Percentiles rank a stretch among this genome's conserved stretches.
Conservation (phyloP, 2,888 invertebrate genomes). For the Habrosyne pyritoides region DNA sequence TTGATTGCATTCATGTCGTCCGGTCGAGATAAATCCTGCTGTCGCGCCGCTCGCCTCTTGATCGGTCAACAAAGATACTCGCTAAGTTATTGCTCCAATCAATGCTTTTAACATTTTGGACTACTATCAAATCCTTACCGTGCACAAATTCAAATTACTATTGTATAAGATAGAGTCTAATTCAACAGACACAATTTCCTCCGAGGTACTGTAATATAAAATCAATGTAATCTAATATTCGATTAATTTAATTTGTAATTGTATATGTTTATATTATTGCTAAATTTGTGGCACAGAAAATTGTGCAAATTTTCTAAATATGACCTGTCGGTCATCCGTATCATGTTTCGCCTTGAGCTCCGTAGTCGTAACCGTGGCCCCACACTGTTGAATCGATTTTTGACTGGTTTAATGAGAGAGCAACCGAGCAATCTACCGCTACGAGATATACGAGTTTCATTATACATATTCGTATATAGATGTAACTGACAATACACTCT, state of each 20-base stretch:
- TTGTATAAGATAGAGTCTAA: no score
- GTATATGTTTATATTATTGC: background rate
- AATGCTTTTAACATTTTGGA: no score
- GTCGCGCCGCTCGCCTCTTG: background rate
- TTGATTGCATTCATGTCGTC: conserved; percentile 13
- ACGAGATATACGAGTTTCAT: conserved; percentile 7
- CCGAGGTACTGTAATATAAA: no score
- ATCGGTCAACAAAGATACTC: background rate
- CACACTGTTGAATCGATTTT: conserved; percentile 25
- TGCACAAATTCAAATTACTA: no score
- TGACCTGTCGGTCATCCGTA: background rate
- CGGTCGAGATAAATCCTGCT: background rate
- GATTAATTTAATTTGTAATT: background rate
- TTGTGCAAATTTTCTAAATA: conserved; percentile 3
- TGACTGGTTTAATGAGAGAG: conserved; percentile 24
- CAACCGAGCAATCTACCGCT: conserved; percentile 16
- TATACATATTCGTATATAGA: conserved; percentile 6
- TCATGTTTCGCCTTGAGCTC: conserved; percentile 6
- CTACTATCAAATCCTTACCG: no score
- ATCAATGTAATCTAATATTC: background rate
- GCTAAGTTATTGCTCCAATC: background rate
- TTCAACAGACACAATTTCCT: no score
- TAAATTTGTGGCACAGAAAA: background rate
- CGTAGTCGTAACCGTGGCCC: conserved; percentile 15
- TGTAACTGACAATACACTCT: conserved; percentile 24